Evolutionary conservation across 1,140 invertebrate species (phyloP).

Genomic region (Mycetomoellerius zeteki): DNA sequence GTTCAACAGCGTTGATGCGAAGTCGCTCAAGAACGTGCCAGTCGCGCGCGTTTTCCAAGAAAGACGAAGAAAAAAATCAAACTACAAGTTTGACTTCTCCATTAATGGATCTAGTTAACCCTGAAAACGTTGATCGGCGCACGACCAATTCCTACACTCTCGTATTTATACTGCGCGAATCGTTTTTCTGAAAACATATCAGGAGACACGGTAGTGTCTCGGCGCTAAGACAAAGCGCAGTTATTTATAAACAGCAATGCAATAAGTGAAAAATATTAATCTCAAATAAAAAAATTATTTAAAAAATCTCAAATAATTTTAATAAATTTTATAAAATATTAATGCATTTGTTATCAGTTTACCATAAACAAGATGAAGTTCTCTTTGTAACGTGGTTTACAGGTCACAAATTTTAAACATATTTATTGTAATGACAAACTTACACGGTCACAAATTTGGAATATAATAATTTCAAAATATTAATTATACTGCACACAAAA

Average conservation of each 20-base stretch:
- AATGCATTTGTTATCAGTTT: background rate
- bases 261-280: background rate
- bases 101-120: slow-evolving; percentile 8
- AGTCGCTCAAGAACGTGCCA: background rate
- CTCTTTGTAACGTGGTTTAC: background rate
- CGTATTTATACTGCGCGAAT: background rate
- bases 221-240: no score
- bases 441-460: background rate
- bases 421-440: slow-evolving; percentile 17
- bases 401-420: slow-evolving; percentile 8
- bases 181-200: background rate
- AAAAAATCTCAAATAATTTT: background rate
- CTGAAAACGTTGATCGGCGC: background rate
- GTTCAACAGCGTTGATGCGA: slow-evolving; percentile 17
- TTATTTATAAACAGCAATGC: background rate
- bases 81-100: background rate
- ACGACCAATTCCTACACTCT: background rate
- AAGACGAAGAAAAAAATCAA: background rate
- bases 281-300: no score
- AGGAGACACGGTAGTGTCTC: no score
- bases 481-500: slow-evolving; percentile 17
- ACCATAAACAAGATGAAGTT: background rate
- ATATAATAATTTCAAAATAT: slow-evolving; percentile 21
- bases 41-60: background rate
- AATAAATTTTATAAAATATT: background rate